phyloP scores from a whole-genome alignment of 2,113 vertebrate species.

The Elanus axillaris region DNA sequence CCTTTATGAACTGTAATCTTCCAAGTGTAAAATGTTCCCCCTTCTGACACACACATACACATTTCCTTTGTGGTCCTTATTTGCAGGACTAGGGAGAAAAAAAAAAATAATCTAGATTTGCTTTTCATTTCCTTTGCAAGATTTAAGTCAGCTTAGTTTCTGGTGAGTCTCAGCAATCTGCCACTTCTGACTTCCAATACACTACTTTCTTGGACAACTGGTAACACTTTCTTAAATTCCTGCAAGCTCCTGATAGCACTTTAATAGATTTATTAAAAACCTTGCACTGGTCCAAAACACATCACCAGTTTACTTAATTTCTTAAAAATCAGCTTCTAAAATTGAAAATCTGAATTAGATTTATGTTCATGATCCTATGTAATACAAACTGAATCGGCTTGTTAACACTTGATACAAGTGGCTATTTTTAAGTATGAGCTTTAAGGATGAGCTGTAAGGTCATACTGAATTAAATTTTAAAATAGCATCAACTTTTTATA shows the following conservation, averaged over 20 bases:
- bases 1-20: background rate
- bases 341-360: background rate
- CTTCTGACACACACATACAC: accelerated
- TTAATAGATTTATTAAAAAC: background rate
- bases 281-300: background rate
- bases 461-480: background rate
- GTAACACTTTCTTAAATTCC: background rate
- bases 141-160: background rate
- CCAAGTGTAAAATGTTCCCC: background rate
- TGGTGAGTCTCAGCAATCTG: background rate
- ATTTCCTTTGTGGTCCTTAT: background rate
- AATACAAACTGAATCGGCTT: background rate
- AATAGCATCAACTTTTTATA: background rate
- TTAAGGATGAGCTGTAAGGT: background rate
- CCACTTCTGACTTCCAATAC: background rate
- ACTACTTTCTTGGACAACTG: background rate
- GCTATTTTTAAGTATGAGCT: background rate
- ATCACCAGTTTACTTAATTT: background rate
- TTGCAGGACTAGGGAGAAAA: background rate
- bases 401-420: background rate
- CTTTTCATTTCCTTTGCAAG: background rate
- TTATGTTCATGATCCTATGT: background rate
- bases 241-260: background rate
- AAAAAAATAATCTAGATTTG: background rate
- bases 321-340: background rate